Base-by-base conservation (phyloP, 2,888 invertebrate genomes). In the Alitta virens region DNA sequence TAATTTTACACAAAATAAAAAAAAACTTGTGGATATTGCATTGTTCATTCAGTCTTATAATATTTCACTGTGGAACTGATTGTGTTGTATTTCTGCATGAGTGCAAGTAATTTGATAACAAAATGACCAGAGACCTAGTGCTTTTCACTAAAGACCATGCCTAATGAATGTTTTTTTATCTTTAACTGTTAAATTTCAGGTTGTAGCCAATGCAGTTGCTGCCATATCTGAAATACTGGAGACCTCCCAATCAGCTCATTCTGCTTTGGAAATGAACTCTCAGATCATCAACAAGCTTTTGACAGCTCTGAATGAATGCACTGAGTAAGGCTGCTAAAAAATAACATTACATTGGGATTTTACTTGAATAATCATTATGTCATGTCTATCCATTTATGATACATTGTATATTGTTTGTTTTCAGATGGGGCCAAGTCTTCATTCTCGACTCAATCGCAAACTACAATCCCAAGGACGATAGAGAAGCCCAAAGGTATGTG, bases 161-260 rank as follows among this genome's bases (percentile, higher is more conserved):
- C n/a, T n/a, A n/a, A n/a, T n/a, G n/a, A n/a, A n/a, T n/a, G n/a
- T n/a, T n/a, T n/a, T n/a, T n/a, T n/a, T n/a, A n/a, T n/a, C n/a
- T n/a, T n/a, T n/a, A n/a, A n/a, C n/a, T n/a, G n/a, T n/a, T 46
- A 24, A n/a, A 23, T 46, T 38, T 24, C 46, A 71, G 71, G 71
- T 71, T 38, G 99, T 99, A 1, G 99, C 99, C 0, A 99, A 99
- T 84, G 98, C 98, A 0, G 98, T 99, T 0, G 99, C 99, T 0
- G 97, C 99, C 0, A 86, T 99, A 14, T 94, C 96, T 0, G 99
- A 99, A 84, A 99, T 99, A 75, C 94, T 98, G 78, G 98, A 99
- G 83, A 92, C 95, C 1, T 95, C 94, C 74, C 91, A 93, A 14
- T 94, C 92, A 60, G 96, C 95, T n/a, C 90, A 90, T 66, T 93